Base-by-base conservation (phyloP, 2,797 vertebrate genomes). In the Protosalanx chinensis region DNA sequence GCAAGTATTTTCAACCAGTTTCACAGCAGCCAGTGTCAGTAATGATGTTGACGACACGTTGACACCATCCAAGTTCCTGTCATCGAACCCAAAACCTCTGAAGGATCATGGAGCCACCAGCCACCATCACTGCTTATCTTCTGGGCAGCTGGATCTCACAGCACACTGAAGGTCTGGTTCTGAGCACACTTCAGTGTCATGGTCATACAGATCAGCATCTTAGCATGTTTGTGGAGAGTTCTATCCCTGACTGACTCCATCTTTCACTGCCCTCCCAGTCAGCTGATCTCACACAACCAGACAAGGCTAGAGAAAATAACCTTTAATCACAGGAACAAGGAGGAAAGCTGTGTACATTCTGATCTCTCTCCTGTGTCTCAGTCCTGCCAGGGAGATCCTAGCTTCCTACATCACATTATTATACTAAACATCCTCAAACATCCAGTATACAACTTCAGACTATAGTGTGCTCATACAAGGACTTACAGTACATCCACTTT, bases 251-350 rank as follows among this genome's bases (percentile, higher is more conserved):
- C 57, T 27, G 2, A 27, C n/a, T 59, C 57, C 57, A 20, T 59
- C 20, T 27, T 27, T 59, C 3, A 20, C 59, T 12, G 59, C 20
- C 29, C 59, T 61, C 59, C 20, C 12, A 33, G 67, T 58, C 56
- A 1, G 53, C 51, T 2, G 20, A 20, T 49, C 78, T 72, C 23
- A 29, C 6, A 77, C 65, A 68, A 72, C 56, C 70, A 81, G 75
- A 72, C 27, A 67, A 15, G 72, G 53, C 69, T 56, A 16, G 67
- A 70, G 35, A 79, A 72, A 75, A 67, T 6, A 76, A 71, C 64
- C 58, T 77, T 64, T 70, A 32, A 75, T 4, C 0, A 75, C 68
- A 61, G 10, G 56, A 53, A 29, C 59, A 27, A 23, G 13, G 23
- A 23, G 35, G n/a, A 18, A 23, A 13, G 29, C n/a, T 63, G 60